These are phyloP conservation scores for Himalopsyche phryganea DNA, from an alignment of 1,140 invertebrate species.

Conservation along the genomic window DNA sequence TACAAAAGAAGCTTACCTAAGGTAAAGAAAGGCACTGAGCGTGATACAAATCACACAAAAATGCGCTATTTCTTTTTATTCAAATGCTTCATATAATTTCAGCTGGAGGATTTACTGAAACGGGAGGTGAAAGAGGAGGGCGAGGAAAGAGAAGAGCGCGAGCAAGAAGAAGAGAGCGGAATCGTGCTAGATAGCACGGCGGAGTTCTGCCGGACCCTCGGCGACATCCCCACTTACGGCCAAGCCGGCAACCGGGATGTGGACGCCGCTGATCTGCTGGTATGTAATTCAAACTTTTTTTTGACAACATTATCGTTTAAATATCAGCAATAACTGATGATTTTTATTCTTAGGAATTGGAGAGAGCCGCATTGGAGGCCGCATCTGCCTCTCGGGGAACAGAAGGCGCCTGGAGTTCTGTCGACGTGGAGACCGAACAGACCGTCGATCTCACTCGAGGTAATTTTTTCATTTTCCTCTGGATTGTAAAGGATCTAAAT, in stretches of 20 bases:
- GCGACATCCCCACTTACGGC: slow-evolving; percentile 92
- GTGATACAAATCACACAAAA: no score
- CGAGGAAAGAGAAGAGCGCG: slow-evolving; percentile 44
- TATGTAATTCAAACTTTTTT: slow-evolving; percentile 37
- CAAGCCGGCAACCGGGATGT: slow-evolving; percentile 84
- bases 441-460: slow-evolving; percentile 39
- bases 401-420: slow-evolving; percentile 43
- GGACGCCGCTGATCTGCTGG: slow-evolving; percentile 77
- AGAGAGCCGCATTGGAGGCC: slow-evolving; percentile 31
- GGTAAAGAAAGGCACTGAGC: slow-evolving; percentile 35
- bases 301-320: background rate
- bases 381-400: slow-evolving; percentile 29
- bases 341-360: slow-evolving; percentile 19
- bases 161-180: slow-evolving; percentile 48
- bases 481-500: no score
- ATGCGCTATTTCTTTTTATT: no score
- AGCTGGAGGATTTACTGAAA: slow-evolving; percentile 47
- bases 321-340: background rate
- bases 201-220: slow-evolving; percentile 94
- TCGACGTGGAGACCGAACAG: slow-evolving; percentile 43
- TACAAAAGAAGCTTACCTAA: slow-evolving; percentile 35
- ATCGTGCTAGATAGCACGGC: slow-evolving; percentile 92
- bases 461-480: no score
- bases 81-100: no score
- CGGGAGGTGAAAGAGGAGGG: slow-evolving; percentile 47